Base-by-base conservation (phyloP, 1,140 invertebrate species). In the Hylaeus anthracinus region DNA sequence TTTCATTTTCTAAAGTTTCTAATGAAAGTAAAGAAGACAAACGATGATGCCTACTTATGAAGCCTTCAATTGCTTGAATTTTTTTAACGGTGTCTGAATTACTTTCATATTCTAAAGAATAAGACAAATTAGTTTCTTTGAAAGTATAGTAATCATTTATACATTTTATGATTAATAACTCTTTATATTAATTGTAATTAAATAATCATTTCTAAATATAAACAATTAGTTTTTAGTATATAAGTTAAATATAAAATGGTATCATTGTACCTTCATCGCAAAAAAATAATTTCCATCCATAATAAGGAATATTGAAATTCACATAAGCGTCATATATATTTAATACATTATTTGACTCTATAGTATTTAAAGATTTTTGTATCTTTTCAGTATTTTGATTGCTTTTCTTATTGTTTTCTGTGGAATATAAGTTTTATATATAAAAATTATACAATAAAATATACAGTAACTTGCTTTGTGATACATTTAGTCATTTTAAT, bases 271-370 rank as follows among this genome's bases (percentile, higher is more conserved):
- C 94, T 94, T 96, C 94, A 77, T 95, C 94, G 71, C 95, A 93
- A 90, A 96, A 96, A 92, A 97, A 97, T 9, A 96, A 88, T 80
- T 94, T 95, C 96, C 96, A 97, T 66, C 95, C 94, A 88, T 94
- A 93, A 87, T 95, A 96, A 51, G 94, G 92, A 85, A 86, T 88
- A 61, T 89, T 51, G 45, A 61, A 82, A 56, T 77, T 45, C n/a
- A 72, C 8, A 41, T 81, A 72, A 51, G 69, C 58, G 12, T 78
- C 66, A 39, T 74, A n/a, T 56, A 37, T 60, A 58, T 82, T 26
- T 15, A 82, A 45, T 63, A 67, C 58, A 65, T 53, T 39, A 55
- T 39, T 56, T 48, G 39, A 39, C 53, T 83, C 55, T 45, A 58
- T 72, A 14, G 56, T 56, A 60, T 65, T 67, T 14, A 67, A 43